Base-by-base conservation (phyloP, 2,888 invertebrate species). In the Drosophila picticornis region DNA sequence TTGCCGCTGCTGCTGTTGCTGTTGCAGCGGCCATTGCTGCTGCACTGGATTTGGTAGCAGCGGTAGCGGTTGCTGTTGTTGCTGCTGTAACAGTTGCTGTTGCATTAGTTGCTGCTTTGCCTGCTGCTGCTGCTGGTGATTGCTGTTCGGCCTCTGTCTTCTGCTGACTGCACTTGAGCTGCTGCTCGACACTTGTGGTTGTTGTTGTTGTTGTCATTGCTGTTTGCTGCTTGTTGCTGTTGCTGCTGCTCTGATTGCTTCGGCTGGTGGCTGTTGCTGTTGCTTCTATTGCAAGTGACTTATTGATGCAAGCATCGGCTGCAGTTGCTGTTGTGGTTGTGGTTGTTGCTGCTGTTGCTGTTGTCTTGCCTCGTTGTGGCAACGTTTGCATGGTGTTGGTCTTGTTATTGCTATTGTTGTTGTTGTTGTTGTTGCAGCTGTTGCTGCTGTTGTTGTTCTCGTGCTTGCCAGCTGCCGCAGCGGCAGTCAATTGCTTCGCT, bases 1-100 rank as follows among this genome's bases (percentile, higher is more conserved):
- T 92, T 93, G 93, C 93, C 52, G 93, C 93, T 38, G 91, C 88
- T 22, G 89, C 78, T 34, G 85, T 87, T 31, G 90, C 80, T 7
- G 85, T 89, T 22, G 89, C 88, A 62, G 91, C 83, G 32, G 90
- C 90, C 70, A 89, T 83, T 59, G 86, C 86, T 16, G 86, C 78
- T 16, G 72, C 81, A 43, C 77, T 75, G n/a, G 80, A 69, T 43
- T 91, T 90, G 7, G 40, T 19, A 59, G 61, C 75, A 51, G 34
- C 36, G 38, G 59, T 36, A 29, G 63, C 51, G 43, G 69, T 46
- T 59, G 64, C 34, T 29, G 53, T 19, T 74, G 59, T 48, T 52
- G 31, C 31, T 48, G 58, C 29, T 57, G 74, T 32, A 68, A 62
- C 55, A 76, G 75, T 56, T 76, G 67, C 55, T 65, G 75, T 13